phyloP scores from a whole-genome alignment of 2,797 vertebrate species.

The Euthynnus affinis region DNA sequence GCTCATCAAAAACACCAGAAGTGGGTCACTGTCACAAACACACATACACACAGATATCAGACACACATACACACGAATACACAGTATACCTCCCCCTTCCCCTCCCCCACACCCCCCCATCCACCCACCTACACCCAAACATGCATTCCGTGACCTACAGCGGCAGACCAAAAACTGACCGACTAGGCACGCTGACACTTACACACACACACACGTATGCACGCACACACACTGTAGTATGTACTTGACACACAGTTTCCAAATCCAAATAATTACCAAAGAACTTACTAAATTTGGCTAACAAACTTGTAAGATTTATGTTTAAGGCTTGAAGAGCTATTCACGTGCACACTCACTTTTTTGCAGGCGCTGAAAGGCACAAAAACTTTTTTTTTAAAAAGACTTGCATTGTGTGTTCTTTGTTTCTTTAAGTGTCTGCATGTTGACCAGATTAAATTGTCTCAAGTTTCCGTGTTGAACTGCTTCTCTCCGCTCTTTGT shows the following conservation, averaged over 20 bases:
- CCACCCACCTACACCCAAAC: slow-evolving; percentile 51
- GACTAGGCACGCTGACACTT: slow-evolving; percentile 35
- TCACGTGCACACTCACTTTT: not conserved
- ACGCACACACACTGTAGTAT: not conserved
- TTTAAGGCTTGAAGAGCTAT: not conserved
- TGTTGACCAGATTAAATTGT: not conserved
- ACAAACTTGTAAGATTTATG: not conserved
- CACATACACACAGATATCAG: slow-evolving; percentile 24
- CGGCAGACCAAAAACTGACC: slow-evolving; percentile 43
- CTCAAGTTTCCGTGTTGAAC: not conserved
- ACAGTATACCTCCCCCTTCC: not conserved
- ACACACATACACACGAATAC: slow-evolving; percentile 46
- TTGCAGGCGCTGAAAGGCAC: not conserved
- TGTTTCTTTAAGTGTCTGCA: not conserved
- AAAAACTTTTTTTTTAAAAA: too few relatives aligned
- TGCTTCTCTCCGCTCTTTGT: slow-evolving; percentile 2
- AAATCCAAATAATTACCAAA: not conserved
- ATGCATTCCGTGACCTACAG: slow-evolving; percentile 46
- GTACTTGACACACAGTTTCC: not conserved
- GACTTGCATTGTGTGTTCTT: not conserved
- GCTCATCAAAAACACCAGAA: slow-evolving; percentile 83
- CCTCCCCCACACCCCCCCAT: slow-evolving; percentile 30
- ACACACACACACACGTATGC: slow-evolving; percentile 17
- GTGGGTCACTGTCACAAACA: slow-evolving; percentile 83
- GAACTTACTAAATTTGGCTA: not conserved